phyloP scores from a whole-genome alignment of 2,797 vertebrate genomes.

The Clamator glandarius region DNA sequence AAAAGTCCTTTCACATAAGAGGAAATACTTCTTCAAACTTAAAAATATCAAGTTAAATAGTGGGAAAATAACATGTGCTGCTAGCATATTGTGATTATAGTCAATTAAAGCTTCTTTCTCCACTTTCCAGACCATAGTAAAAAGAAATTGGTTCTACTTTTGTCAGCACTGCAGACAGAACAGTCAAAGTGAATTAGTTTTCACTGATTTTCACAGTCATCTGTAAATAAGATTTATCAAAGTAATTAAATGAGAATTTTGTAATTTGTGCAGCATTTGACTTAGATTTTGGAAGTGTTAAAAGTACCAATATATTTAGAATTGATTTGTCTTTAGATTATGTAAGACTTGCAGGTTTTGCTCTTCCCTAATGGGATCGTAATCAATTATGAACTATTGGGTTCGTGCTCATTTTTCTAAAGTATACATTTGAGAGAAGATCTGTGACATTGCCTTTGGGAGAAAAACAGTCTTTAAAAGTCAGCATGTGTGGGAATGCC shows the following conservation, averaged over 20 bases:
- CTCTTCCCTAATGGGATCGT: slow-evolving; percentile 30
- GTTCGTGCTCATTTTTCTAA: slow-evolving; percentile 24
- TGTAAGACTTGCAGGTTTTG: slow-evolving; percentile 20
- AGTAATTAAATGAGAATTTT: slow-evolving; percentile 78
- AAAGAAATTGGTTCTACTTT: slow-evolving; percentile 68
- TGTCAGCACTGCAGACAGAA: slow-evolving; percentile 61
- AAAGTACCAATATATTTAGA: slow-evolving; percentile 72
- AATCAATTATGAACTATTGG: slow-evolving; percentile 16
- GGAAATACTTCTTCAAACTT: slow-evolving; percentile 41
- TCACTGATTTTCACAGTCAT: slow-evolving; percentile 71
- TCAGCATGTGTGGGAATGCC: accelerated
- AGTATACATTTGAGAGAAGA: background rate
- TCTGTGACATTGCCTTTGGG: background rate
- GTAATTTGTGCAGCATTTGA: slow-evolving; percentile 76
- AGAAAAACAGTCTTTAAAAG: background rate
- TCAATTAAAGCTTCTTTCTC: slow-evolving; percentile 56
- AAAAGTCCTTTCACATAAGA: background rate
- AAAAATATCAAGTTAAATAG: slow-evolving; percentile 49
- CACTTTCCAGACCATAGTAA: slow-evolving; percentile 59
- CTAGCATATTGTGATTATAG: slow-evolving; percentile 57
- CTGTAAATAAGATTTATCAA: slow-evolving; percentile 81
- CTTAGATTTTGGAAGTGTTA: slow-evolving; percentile 72
- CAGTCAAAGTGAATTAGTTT: slow-evolving; percentile 74
- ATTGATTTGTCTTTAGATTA: slow-evolving; percentile 62
- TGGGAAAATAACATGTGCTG: slow-evolving; percentile 26